Percentiles rank a stretch among this genome's conserved stretches.
Conservation (phyloP, 2,113 vertebrate genomes). For the Myocastor coypus region DNA sequence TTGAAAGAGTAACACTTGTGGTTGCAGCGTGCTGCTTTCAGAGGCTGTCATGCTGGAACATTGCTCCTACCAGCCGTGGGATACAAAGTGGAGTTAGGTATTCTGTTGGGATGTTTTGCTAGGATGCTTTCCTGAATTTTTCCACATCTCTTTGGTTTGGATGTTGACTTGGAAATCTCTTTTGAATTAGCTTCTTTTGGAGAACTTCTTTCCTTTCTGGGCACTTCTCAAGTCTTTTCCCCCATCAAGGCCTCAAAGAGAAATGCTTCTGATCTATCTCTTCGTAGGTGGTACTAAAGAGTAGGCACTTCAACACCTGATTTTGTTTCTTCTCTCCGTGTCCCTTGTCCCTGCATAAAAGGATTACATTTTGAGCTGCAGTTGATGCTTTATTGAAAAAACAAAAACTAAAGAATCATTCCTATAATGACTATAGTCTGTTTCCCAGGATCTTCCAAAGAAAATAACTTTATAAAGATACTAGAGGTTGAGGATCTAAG, state of each 20-base stretch:
- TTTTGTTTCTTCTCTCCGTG: slow-evolving; percentile 55
- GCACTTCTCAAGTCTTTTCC: slow-evolving; percentile 38
- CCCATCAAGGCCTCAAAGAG: background rate
- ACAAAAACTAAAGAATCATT: background rate
- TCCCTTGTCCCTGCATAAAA: slow-evolving; percentile 53
- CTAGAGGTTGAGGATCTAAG: background rate
- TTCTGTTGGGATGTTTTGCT: slow-evolving; percentile 72
- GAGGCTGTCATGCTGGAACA: slow-evolving; percentile 61
- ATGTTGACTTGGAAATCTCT: slow-evolving; percentile 74
- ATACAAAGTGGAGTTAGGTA: slow-evolving; percentile 61
- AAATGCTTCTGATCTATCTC: slow-evolving; percentile 4
- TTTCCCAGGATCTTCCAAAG: slow-evolving; percentile 64
- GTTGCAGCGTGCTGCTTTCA: slow-evolving; percentile 58
- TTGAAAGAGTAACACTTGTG: slow-evolving; percentile 65
- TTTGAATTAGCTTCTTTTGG: slow-evolving; percentile 76
- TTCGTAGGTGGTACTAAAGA: background rate
- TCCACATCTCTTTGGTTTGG: slow-evolving; percentile 75
- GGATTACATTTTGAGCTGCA: slow-evolving; percentile 29
- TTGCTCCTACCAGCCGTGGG: slow-evolving; percentile 49
- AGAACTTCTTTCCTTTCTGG: slow-evolving; percentile 55
- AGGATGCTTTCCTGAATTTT: slow-evolving; percentile 71
- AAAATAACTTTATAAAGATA: slow-evolving; percentile 64
- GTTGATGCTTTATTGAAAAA: background rate
- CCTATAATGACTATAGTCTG: background rate
- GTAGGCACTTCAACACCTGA: background rate